Base-by-base conservation (phyloP, 2,797 vertebrate genomes). In the Malacoraja senta region DNA sequence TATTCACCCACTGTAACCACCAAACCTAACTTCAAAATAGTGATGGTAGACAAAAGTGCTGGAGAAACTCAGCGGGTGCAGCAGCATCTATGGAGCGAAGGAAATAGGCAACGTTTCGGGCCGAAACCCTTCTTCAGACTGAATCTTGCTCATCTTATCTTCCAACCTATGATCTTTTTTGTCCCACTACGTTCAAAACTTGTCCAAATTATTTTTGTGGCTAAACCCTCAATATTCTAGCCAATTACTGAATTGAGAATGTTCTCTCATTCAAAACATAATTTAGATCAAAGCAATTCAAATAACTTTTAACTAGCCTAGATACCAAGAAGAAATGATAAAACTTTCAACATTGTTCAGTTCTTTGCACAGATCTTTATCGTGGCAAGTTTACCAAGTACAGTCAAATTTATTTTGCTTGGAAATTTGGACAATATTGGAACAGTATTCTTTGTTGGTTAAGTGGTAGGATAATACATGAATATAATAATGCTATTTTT, bases 371-470 rank as follows among this genome's bases (percentile, higher is more conserved):
- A 86, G 63, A 26, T 6, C 29, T n/a, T 61, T 65, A 63, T 19
- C 58, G 32, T 32, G 17, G 58, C 15, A 63, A 32, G 26, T 86
- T 86, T 86, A 58, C 17, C 83, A 86, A 8, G n/a, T 2, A 63
- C 29, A 86, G 29, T 86, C 29, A 63, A 86, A 86, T 15, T 86
- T 86, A 86, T 65, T 86, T 86, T 63, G 83, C 61, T 86, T 86
- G n/a, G 83, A 29, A 86, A 29, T 61, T 86, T 63, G 83, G 58
- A 86, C 63, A 65, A 86, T 65, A 65, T 86, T 86, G n/a, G 32
- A 29, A 63, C 32, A 32, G 29, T 86, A 65, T 61, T 32, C 61
- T 19, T 29, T 58, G 29, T 86, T 32, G 29, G 83, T 86, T 86
- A 86, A 65, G 29, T 29, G 12, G 53, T 84, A n/a, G 29, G 8